Percentiles rank a stretch among this genome's conserved stretches.
Evolutionary conservation across 1,140 invertebrate genomes (phyloP).

Genomic region (Sycophila sp.): DNA sequence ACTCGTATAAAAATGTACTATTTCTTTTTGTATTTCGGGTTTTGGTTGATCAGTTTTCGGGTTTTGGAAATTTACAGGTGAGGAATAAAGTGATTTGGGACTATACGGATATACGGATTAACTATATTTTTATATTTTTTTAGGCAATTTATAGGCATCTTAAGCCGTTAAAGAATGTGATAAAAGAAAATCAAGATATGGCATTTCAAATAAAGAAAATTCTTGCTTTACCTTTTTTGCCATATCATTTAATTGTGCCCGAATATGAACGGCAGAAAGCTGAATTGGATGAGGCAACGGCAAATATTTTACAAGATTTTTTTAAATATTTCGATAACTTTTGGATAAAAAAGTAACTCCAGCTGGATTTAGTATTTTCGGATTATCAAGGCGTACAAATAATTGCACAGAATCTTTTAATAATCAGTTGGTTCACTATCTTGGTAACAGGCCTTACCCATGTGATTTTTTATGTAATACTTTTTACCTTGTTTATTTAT

Average conservation of each 20-base stretch:
- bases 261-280: too few species aligned
- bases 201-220: not conserved
- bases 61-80: too few species aligned
- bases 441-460: not conserved
- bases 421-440: not conserved
- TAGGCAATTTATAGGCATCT: not conserved
- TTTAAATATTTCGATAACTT: not conserved
- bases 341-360: not conserved
- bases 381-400: not conserved
- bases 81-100: too few species aligned
- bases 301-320: not conserved
- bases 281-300: too few species aligned
- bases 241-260: too few species aligned
- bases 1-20: too few species aligned
- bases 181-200: not conserved
- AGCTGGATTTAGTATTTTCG: not conserved
- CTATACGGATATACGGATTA: too few species aligned
- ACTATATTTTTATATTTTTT: not conserved
- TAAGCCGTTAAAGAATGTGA: not conserved
- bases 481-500: too few species aligned
- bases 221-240: not conserved
- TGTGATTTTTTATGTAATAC: too few species aligned
- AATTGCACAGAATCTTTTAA: not conserved
- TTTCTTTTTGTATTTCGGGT: too few species aligned
- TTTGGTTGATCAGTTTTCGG: too few species aligned